Base-by-base conservation (phyloP, 2,888 invertebrate species). In the Drosophila antonietae region DNA sequence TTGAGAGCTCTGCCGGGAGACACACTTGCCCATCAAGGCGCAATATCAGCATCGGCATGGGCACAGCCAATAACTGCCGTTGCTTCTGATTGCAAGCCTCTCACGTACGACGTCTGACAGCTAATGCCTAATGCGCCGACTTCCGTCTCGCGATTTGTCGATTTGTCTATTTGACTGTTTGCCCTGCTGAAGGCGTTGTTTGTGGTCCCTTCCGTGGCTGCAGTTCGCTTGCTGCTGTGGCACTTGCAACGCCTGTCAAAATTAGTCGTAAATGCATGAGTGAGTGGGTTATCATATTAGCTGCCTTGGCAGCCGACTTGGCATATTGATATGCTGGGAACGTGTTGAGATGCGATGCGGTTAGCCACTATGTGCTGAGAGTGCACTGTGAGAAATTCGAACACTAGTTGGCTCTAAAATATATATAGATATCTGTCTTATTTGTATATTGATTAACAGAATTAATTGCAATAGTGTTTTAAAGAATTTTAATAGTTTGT, bases 1-100 rank as follows among this genome's bases (percentile, higher is more conserved):
- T 41, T 62, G 31, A 72, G 84, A 77, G 53, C 70, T 71, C 87
- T 93, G 92, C 78, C 93, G 91, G 55, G 93, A 93, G 67, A 93
- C 91, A 90, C 93, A 93, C 92, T 93, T 93, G 89, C 93, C 93
- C 93, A 93, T 93, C 53, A 71, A 68, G 59, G 15, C 90, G 91
- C 52, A 28, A 3, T 47, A 51, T 51, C 49, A 37, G 51, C 65
- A 58, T 65, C 39, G 31, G 31, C 41, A 28, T 39, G 41, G 41
- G 51, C 33, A 6, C 10, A 14, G 33, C 51, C 51, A 51, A 51
- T 51, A 51, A 35, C 51, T 51, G 44, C 35, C 57, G 57, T 46
- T 58, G 46, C 35, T 49, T 62, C 31, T 56, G 53, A 63, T 72
- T 72, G 72, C 62, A 43, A 23, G 65, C 41, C 56, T 20, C 78